phyloP scores from a whole-genome alignment of 2,888 invertebrate genomes.

The Tipula unca region DNA sequence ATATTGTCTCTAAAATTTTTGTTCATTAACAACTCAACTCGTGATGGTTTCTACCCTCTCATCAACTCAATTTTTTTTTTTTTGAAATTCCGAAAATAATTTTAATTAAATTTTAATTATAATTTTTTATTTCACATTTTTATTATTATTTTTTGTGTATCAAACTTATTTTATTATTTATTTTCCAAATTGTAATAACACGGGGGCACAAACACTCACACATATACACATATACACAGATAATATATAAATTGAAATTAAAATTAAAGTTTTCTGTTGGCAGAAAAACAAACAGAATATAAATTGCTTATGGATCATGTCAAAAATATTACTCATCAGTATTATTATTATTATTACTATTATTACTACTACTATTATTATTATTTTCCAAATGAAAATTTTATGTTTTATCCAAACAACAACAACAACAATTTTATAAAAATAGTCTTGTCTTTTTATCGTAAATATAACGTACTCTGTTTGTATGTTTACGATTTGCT shows the following conservation, averaged over 20 bases:
- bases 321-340: neutral
- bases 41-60: neutral
- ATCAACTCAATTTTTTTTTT: neutral
- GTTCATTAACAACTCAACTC: neutral
- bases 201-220: neutral
- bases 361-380: neutral
- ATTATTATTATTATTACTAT: neutral
- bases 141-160: neutral
- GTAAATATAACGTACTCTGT: neutral
- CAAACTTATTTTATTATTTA: neutral
- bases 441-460: neutral
- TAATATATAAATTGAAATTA: neutral
- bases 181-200: neutral
- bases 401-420: neutral
- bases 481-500: neutral
- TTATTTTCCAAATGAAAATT: neutral
- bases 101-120: neutral
- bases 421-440: neutral
- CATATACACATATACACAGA: neutral
- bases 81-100: neutral
- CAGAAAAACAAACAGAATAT: neutral
- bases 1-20: neutral
- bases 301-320: neutral
- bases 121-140: neutral
- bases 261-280: neutral